Percentiles rank a stretch among this genome's conserved stretches.
phyloP scores from a whole-genome alignment of 1,140 invertebrate genomes.

The Drosophila littoralis region DNA sequence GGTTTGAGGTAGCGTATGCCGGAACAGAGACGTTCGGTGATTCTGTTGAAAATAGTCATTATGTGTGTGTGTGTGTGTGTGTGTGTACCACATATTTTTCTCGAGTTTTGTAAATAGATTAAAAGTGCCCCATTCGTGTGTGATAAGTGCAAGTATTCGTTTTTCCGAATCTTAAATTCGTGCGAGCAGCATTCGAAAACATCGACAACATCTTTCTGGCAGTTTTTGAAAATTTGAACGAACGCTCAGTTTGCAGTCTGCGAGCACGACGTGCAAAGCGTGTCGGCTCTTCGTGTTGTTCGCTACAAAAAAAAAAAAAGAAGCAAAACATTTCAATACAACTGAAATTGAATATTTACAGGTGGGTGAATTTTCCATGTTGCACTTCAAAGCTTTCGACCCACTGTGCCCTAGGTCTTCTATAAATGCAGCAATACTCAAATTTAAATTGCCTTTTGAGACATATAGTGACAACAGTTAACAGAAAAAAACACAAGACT shows the following conservation, averaged over 20 bases:
- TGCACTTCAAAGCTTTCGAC: background rate
- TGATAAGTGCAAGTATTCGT: slow-evolving; percentile 59
- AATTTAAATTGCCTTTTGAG: background rate
- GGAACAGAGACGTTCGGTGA: slow-evolving; percentile 30
- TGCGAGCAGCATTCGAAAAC: slow-evolving; percentile 33
- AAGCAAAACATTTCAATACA: slow-evolving; percentile 43
- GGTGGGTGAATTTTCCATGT: slow-evolving; percentile 60
- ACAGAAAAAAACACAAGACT: slow-evolving; percentile 50
- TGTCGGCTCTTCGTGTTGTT: slow-evolving; percentile 5
- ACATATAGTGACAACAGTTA: slow-evolving; percentile 2
- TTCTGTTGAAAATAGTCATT: slow-evolving; percentile 52
- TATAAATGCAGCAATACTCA: background rate
- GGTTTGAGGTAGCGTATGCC: slow-evolving; percentile 32
- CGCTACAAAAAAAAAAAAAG: slow-evolving; percentile 17
- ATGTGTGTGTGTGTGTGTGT: slow-evolving; percentile 20
- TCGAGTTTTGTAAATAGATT: slow-evolving; percentile 76
- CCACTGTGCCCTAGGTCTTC: slow-evolving; percentile 11
- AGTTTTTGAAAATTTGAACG: slow-evolving; percentile 38
- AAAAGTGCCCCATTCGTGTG: slow-evolving; percentile 53
- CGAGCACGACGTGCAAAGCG: slow-evolving; percentile 43
- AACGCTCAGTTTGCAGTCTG: slow-evolving; percentile 54
- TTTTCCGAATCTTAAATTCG: slow-evolving; percentile 30
- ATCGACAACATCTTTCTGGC: slow-evolving; percentile 2
- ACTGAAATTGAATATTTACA: slow-evolving; percentile 62
- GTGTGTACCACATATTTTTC: slow-evolving; percentile 43